phyloP scores from a whole-genome alignment of 2,888 invertebrate species.

The Acanthoscelides obtectus region DNA sequence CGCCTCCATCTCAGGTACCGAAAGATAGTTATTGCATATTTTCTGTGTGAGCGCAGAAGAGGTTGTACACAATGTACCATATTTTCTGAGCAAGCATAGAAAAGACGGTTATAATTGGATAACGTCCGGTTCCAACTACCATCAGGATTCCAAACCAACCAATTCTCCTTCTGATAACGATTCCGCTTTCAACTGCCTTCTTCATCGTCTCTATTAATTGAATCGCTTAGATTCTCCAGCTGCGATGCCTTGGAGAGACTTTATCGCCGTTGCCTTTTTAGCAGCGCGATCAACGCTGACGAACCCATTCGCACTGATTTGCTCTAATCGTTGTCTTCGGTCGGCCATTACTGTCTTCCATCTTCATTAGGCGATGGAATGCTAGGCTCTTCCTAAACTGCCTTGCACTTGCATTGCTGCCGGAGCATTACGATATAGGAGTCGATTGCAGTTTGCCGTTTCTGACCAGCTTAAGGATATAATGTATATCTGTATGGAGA shows the following conservation, averaged over 20 bases:
- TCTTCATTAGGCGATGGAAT: not conserved
- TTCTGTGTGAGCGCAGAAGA: no score
- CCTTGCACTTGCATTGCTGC: not conserved
- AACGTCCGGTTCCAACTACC: no score
- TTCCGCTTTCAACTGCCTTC: not conserved
- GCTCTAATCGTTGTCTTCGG: not conserved
- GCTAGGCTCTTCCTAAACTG: not conserved
- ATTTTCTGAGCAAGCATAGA: no score
- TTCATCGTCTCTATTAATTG: not conserved
- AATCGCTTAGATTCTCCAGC: not conserved
- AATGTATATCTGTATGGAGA: not conserved
- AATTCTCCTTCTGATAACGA: not conserved
- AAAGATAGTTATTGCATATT: no score
- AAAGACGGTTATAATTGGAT: no score
- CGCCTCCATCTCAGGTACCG: no score
- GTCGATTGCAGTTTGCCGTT: not conserved
- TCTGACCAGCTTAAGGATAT: not conserved
- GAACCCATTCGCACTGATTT: not conserved
- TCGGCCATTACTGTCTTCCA: not conserved
- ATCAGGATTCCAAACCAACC: not conserved
- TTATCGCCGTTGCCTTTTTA: not conserved
- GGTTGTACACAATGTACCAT: no score
- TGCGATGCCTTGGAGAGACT: not conserved
- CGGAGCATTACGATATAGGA: not conserved
- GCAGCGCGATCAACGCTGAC: not conserved